Evolutionary conservation across 2,888 invertebrate species (phyloP).

Genomic region (Microctonus aethiopoides): DNA sequence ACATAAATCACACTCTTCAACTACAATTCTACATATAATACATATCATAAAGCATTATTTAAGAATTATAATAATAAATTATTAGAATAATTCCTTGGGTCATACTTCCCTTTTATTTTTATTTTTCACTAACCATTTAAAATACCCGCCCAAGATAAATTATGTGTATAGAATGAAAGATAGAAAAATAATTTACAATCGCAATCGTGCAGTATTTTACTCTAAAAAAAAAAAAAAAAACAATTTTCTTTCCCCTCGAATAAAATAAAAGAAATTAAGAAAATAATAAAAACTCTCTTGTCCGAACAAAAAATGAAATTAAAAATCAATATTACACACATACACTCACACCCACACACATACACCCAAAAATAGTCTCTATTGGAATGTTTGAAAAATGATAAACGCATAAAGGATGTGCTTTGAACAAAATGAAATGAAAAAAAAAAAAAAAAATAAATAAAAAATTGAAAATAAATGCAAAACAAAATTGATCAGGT

Average conservation of each 20-base stretch:
- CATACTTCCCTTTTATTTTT: neutral
- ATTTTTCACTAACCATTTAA: too few relatives aligned
- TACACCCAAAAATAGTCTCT: neutral
- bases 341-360: neutral
- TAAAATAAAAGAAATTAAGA: too few relatives aligned
- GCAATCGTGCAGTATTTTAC: neutral
- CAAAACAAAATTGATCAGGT: conserved; percentile 48
- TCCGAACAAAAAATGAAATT: too few relatives aligned
- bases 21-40: neutral
- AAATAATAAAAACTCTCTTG: too few relatives aligned
- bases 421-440: conserved; percentile 12
- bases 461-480: neutral
- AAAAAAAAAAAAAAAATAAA: conserved; percentile 14
- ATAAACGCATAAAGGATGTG: conserved; percentile 11
- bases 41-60: neutral
- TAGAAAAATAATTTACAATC: neutral
- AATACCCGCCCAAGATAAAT: neutral
- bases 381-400: neutral
- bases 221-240: too few relatives aligned
- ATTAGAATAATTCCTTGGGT: neutral
- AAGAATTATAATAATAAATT: neutral
- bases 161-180: neutral
- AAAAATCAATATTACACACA: too few relatives aligned
- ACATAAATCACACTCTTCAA: neutral
- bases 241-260: too few relatives aligned